These are phyloP conservation scores for Listronotus bonariensis DNA, from an alignment of 1,140 invertebrate species.

Conservation along the genomic window DNA sequence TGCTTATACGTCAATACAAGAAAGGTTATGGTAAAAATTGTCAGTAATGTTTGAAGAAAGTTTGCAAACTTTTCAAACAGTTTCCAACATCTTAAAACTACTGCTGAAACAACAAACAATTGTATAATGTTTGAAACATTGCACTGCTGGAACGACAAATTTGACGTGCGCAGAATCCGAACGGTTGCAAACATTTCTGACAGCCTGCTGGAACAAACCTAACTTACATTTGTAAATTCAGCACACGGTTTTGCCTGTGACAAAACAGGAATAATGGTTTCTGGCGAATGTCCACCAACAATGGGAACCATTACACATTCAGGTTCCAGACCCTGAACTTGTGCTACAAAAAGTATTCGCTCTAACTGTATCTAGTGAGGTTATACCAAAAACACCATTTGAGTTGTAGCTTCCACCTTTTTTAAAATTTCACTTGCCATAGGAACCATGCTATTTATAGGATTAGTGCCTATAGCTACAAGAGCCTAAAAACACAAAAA, in stretches of 20 bases:
- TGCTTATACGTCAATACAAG: no score
- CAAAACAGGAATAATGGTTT: slow-evolving; percentile 81
- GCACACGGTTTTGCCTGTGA: slow-evolving; percentile 68
- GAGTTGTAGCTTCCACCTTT: slow-evolving; percentile 67
- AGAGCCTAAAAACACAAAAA: slow-evolving; percentile 57
- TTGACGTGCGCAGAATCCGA: no score
- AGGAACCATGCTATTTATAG: slow-evolving; percentile 65
- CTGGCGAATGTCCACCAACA: slow-evolving; percentile 78
- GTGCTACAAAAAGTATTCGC: slow-evolving; percentile 73
- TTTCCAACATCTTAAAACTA: no score
- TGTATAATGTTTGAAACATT: no score
- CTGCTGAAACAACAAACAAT: no score
- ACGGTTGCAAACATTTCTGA: no score
- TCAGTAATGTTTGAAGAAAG: no score
- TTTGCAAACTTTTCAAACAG: no score
- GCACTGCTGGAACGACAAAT: no score
- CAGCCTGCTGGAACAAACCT: no score
- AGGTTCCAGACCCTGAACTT: slow-evolving; percentile 63
- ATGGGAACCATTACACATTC: slow-evolving; percentile 75
- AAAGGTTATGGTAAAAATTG: no score
- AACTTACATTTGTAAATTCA: slow-evolving; percentile 54
- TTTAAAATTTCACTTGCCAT: slow-evolving; percentile 62
- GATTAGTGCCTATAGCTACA: slow-evolving; percentile 62
- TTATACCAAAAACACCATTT: slow-evolving; percentile 77
- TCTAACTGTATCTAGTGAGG: slow-evolving; percentile 75